A percentile compares a stretch with the other conserved stretches of the same genome.
Evolutionary conservation across 2,113 vertebrate genomes (phyloP).

Genomic region (Fukomys damarensis): DNA sequence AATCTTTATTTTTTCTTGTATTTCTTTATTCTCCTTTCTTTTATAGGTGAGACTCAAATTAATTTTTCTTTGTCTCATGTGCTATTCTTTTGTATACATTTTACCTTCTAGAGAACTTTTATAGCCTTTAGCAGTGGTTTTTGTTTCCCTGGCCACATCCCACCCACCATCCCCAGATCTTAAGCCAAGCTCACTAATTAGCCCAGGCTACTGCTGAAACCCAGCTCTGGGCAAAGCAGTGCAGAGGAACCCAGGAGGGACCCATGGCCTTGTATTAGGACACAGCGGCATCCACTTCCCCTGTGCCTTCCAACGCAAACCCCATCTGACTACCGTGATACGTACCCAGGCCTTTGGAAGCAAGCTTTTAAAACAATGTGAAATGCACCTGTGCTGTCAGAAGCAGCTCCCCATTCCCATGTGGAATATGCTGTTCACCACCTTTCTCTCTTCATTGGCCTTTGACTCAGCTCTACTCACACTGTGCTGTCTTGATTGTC

Average conservation of each 20-base stretch:
- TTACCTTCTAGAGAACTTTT: neutral
- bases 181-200: neutral
- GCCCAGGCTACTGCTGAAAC: neutral
- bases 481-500: neutral
- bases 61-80: neutral
- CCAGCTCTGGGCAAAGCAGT: rapidly evolving
- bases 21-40: neutral
- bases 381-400: neutral
- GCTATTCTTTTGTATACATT: neutral
- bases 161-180: neutral
- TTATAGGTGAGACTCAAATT: neutral
- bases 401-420: neutral
- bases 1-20: neutral
- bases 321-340: neutral
- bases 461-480: neutral
- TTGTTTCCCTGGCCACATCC: neutral
- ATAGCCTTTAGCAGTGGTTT: neutral
- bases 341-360: neutral
- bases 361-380: neutral
- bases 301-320: neutral
- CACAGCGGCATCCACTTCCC: rapidly evolving
- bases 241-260: rapidly evolving
- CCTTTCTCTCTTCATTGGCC: too few species aligned
- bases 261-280: too few species aligned
- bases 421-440: too few species aligned